Evolutionary conservation across 2,113 vertebrate species (phyloP), one percentile per base, ranked within the genome.

Genomic region (Indicator indicator): DNA sequence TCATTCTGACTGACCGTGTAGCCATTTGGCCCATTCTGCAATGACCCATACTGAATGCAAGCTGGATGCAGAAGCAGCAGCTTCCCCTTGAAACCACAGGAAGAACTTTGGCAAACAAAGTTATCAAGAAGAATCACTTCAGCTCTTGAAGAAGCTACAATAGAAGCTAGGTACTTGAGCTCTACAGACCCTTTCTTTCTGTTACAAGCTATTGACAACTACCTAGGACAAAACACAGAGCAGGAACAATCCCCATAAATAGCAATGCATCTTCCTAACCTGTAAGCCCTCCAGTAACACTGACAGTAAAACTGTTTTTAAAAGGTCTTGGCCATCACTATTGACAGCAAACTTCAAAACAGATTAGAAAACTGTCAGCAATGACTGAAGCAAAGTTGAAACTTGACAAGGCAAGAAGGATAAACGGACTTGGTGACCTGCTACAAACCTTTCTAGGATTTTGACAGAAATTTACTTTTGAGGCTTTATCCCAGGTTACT

Each of bases 21-120:
- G 72, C 28, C 69, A 82, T 50, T 88, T 91, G 67, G 92, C 74
- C 54, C 67, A 60, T 93, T 92, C 91, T 84, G 77, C 72, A 46
- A 28, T 17, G 14, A 88, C 54, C 76, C 40, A 30, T 0, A 0
- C 60, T 48, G 60, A 38, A 72, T 14, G 56, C 76, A 87, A 88
- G 65, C 83, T 81, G 67, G 80, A 94, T 58, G 59, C 55, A 81
- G 38, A 83, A 67, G 38, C 16, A 28, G 62, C 87, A 71, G 74
- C 48, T 65, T 85, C 73, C 56, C 83, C 48, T 84, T 70, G 83
- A 55, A 88, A 83, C 91, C 72, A 68, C 93, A 94, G 89, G 87
- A 91, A 86, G 50, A 90, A 78, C 70, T 69, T 7, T 11, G 73
- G 90, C 80, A 96, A 94, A 93, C 83, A 95, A 95, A 93, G 86